Evolutionary conservation across 2,797 vertebrate genomes (phyloP).

Genomic region (Anguilla anguilla): DNA sequence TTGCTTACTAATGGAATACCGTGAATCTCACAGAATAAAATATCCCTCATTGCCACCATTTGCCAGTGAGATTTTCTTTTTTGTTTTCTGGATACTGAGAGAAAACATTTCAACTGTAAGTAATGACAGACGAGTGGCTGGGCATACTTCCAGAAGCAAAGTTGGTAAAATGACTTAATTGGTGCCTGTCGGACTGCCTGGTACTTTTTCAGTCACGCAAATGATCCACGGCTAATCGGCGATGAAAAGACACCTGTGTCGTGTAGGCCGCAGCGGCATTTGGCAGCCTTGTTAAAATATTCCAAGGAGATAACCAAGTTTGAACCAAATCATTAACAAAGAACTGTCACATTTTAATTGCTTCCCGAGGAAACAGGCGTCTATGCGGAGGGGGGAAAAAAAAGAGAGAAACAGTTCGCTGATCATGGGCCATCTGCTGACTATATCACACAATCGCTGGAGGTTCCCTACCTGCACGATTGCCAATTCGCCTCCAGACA

Average conservation of each 20-base stretch:
- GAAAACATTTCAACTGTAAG: neutral
- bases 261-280: constrained; percentile 38
- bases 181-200: constrained; percentile 10
- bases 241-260: constrained; percentile 21
- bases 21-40: neutral
- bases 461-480: neutral
- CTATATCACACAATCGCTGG: constrained; percentile 37
- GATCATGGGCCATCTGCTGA: constrained; percentile 71
- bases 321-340: constrained; percentile 38
- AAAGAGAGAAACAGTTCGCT: constrained; percentile 48
- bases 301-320: constrained; percentile 43
- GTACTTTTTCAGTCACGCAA: constrained; percentile 40
- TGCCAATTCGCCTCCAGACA: constrained; percentile 2
- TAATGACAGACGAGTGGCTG: neutral
- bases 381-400: constrained; percentile 51
- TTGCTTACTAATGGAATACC: neutral
- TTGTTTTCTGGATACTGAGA: neutral
- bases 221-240: constrained; percentile 11
- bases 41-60: neutral
- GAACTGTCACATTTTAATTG: constrained; percentile 48
- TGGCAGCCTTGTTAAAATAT: constrained; percentile 52
- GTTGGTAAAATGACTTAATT: constrained; percentile 17
- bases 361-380: constrained; percentile 61
- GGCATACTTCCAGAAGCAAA: neutral
- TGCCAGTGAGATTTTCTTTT: neutral